These are phyloP conservation scores for Sepioteuthis lessoniana DNA, from an alignment of 2,888 invertebrate species.

Conservation along the genomic window DNA sequence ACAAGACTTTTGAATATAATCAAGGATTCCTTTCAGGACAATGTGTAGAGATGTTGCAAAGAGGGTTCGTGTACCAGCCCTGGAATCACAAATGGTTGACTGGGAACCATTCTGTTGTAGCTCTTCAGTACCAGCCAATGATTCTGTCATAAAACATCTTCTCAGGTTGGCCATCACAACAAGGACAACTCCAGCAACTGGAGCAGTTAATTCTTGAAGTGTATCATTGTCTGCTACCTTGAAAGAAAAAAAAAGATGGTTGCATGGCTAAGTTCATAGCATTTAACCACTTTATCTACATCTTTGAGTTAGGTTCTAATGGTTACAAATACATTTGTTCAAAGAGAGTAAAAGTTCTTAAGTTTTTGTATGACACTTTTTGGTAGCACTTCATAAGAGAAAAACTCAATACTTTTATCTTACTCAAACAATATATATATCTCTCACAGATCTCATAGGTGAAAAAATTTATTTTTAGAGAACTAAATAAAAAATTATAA, in stretches of 20 bases:
- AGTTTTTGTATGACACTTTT: no score
- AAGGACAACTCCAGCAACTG: conserved; percentile 86
- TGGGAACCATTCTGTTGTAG: background rate
- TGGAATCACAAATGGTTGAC: background rate
- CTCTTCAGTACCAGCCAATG: background rate
- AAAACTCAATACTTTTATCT: no score
- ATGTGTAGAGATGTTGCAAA: conserved; percentile 74
- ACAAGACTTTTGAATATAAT: conserved; percentile 86
- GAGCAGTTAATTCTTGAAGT: conserved; percentile 84
- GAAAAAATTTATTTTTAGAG: no score
- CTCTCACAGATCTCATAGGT: no score
- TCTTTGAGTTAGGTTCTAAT: no score
- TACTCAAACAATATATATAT: no score
- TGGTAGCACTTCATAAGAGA: no score
- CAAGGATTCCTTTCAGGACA: conserved; percentile 81
- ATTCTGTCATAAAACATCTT: conserved; percentile 70
- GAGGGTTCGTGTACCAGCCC: conserved; percentile 67
- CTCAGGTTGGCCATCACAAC: conserved; percentile 86
- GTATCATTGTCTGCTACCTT: conserved; percentile 79
- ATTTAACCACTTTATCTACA: no score
- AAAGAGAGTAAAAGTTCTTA: no score
- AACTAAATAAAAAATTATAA: no score
- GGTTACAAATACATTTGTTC: no score
- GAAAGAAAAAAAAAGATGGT: background rate
- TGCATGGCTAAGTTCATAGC: no score